Conservation (phyloP, 1,140 invertebrate genomes). For the Zaprionus ornatus region DNA sequence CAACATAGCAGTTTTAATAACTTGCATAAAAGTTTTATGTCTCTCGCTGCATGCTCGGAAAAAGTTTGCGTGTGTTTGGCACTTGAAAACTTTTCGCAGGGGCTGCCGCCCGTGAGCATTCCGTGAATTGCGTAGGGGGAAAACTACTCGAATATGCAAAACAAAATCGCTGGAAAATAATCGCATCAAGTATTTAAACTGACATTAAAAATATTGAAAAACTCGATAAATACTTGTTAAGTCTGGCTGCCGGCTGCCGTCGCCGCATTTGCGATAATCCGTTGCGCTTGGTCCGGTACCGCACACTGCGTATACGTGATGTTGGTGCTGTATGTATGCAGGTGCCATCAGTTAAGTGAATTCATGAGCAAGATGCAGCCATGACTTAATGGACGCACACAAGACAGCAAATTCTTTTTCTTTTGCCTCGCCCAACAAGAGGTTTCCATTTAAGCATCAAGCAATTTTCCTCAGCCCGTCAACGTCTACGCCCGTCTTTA, state of each 20-base stretch:
- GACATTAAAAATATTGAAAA: conserved; percentile 82
- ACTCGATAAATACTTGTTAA: conserved; percentile 81
- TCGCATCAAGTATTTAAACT: conserved; percentile 80
- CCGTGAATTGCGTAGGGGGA: neutral
- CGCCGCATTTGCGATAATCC: conserved; percentile 28
- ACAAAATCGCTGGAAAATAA: conserved; percentile 77
- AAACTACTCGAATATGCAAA: conserved; percentile 48
- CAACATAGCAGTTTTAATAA: conserved; percentile 73
- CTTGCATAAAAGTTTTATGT: conserved; percentile 78
- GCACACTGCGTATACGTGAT: conserved; percentile 57
- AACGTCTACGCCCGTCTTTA: neutral
- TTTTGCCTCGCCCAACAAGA: neutral
- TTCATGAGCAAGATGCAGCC: neutral
- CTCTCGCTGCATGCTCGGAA: conserved; percentile 70
- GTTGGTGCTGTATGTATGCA: neutral
- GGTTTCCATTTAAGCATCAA: neutral
- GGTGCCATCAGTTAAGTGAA: neutral
- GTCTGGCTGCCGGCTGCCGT: conserved; percentile 37
- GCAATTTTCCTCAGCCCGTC: neutral
- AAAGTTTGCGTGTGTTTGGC: conserved; percentile 80
- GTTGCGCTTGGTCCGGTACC: neutral
- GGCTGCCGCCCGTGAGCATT: neutral
- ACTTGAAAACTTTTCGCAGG: conserved; percentile 62
- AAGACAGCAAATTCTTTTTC: neutral
- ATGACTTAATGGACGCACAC: neutral